Evolutionary conservation across 2,888 invertebrate genomes (phyloP).

Genomic region (Ormyrus pomaceus): DNA sequence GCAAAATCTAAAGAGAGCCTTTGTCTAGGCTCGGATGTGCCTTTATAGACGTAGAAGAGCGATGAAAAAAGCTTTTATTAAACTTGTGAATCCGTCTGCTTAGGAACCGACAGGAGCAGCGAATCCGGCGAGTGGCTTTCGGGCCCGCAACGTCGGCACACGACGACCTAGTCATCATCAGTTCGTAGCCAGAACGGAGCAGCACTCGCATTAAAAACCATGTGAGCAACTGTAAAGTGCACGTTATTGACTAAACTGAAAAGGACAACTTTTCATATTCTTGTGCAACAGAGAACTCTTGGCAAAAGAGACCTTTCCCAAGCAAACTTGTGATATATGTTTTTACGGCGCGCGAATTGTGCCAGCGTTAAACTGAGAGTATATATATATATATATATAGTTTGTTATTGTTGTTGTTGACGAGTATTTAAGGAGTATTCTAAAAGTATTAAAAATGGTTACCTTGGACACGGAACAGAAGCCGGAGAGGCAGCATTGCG

Average conservation of each 20-base stretch:
- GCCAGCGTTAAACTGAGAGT: constrained; percentile 17
- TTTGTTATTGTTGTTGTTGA: constrained; percentile 41
- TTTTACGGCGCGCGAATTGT: not conserved
- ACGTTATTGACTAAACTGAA: not conserved
- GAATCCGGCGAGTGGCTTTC: constrained; percentile 30
- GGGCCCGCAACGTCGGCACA: constrained; percentile 4
- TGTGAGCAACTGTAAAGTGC: constrained; percentile 34
- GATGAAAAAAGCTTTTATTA: not conserved
- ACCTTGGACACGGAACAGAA: constrained; percentile 74
- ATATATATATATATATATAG: not conserved
- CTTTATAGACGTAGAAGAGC: not conserved
- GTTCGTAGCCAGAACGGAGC: constrained; percentile 7
- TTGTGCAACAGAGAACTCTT: not conserved
- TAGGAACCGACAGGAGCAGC: constrained; percentile 42
- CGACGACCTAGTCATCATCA: constrained; percentile 32
- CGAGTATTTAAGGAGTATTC: constrained; percentile 25
- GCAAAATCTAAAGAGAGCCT: not conserved
- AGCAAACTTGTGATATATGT: constrained; percentile 19
- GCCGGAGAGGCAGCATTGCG: constrained; percentile 74
- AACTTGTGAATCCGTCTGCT: constrained; percentile 20
- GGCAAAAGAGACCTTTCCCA: not conserved
- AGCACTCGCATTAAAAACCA: constrained; percentile 6
- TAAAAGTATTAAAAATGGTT: constrained; percentile 68
- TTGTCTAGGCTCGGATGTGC: not conserved
- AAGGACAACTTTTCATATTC: not conserved